phyloP scores from a whole-genome alignment of 2,888 invertebrate genomes.

The Meta bourneti region DNA sequence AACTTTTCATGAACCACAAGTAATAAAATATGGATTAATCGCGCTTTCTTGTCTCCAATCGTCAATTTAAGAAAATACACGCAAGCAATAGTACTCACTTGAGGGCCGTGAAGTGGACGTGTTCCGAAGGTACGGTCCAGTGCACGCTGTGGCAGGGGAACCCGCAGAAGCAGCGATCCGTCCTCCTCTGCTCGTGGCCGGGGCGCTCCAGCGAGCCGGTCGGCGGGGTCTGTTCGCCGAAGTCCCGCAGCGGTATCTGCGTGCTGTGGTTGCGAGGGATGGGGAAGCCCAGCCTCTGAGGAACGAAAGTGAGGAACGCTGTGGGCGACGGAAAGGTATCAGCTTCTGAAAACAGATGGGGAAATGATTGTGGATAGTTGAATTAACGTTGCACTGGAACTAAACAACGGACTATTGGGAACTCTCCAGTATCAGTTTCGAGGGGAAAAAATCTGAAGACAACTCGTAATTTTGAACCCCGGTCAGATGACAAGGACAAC shows the following conservation, averaged over 20 bases:
- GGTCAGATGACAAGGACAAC: neutral
- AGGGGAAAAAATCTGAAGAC: neutral
- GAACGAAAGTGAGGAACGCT: conserved; percentile 55
- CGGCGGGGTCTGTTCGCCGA: neutral
- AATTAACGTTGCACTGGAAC: neutral
- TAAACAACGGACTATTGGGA: neutral
- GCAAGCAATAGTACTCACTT: conserved; percentile 23
- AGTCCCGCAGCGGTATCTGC: neutral
- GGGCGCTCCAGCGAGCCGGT: neutral
- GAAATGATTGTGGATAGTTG: neutral
- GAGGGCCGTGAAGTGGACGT: conserved; percentile 19
- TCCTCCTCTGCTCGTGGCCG: neutral
- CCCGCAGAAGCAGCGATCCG: conserved; percentile 38
- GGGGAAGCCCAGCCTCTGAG: conserved; percentile 29
- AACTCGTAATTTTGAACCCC: neutral
- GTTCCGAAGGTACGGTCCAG: neutral
- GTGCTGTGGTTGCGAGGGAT: neutral
- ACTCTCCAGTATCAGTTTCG: neutral
- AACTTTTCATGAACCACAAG: too few species aligned
- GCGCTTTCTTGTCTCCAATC: too few species aligned
- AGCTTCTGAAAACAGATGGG: conserved; percentile 17
- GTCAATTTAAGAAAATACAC: too few species aligned
- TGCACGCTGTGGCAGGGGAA: conserved; percentile 28
- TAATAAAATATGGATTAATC: too few species aligned
- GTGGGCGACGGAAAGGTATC: conserved; percentile 21